phyloP scores from a whole-genome alignment of 2,113 vertebrate species.

The Puntigrus tetrazona region DNA sequence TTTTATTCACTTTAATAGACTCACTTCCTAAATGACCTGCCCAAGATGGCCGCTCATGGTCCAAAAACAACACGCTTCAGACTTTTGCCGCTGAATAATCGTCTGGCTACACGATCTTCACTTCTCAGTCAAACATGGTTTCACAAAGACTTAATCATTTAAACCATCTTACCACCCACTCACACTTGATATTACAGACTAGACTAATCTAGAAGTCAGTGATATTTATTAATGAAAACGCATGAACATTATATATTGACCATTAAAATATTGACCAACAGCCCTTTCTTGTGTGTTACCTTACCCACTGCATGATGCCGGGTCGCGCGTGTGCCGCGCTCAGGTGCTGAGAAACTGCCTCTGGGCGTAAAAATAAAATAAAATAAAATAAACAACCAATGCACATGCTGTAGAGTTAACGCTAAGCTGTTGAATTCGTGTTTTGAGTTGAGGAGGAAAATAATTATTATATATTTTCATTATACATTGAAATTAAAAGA shows the following conservation, averaged over 20 bases:
- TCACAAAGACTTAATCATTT: neutral
- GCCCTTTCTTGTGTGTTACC: neutral
- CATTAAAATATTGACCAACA: slow-evolving; percentile 25
- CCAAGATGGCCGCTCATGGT: neutral
- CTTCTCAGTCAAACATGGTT: neutral
- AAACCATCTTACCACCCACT: neutral
- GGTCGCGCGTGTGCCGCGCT: neutral
- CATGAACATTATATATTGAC: slow-evolving; percentile 22
- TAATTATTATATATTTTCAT: neutral
- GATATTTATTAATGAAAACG: slow-evolving; percentile 1
- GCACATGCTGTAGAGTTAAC: neutral
- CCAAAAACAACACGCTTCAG: neutral
- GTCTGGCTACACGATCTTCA: neutral
- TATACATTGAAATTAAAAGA: neutral
- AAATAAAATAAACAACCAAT: neutral
- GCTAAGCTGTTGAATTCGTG: neutral
- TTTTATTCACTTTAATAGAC: no score
- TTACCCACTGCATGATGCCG: slow-evolving; percentile 6
- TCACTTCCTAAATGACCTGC: no score
- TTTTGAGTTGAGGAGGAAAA: neutral
- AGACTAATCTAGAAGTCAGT: neutral
- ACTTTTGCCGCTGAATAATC: neutral
- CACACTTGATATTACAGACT: neutral
- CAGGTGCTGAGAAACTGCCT: slow-evolving; percentile 25
- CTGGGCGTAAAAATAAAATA: neutral